Conservation (phyloP, 2,797 vertebrate genomes). For the Hippoglossus hippoglossus region DNA sequence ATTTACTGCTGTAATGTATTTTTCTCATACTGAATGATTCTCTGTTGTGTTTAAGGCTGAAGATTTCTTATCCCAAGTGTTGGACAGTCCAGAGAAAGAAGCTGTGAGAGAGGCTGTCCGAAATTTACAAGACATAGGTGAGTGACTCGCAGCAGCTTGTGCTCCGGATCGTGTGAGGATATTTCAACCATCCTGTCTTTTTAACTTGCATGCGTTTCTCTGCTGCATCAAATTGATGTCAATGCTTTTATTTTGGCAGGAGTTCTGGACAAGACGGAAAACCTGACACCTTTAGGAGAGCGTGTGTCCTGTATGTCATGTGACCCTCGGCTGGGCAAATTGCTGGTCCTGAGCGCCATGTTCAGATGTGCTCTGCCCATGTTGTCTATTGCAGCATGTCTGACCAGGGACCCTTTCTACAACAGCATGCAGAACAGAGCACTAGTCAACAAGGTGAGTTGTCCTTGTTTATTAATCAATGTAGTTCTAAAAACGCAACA, state of each 20-base stretch:
- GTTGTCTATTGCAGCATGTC: conserved; percentile 91
- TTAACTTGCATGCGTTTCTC: neutral
- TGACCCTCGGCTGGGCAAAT: conserved; percentile 94
- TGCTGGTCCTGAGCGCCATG: conserved; percentile 90
- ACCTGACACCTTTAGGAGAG: conserved; percentile 91
- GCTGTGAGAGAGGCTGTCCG: conserved; percentile 90
- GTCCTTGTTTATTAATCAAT: neutral
- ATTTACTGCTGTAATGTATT: neutral
- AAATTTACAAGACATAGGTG: conserved; percentile 92
- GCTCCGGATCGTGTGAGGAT: neutral
- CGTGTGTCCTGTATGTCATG: conserved; percentile 92
- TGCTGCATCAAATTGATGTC: neutral
- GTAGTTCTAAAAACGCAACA: neutral
- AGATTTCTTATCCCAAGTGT: conserved; percentile 94
- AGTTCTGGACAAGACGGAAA: conserved; percentile 90
- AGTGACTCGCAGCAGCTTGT: conserved; percentile 9
- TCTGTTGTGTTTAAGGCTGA: conserved; percentile 84
- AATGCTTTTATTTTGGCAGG: conserved; percentile 74
- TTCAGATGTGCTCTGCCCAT: conserved; percentile 93
- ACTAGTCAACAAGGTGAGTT: conserved; percentile 87
- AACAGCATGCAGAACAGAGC: conserved; percentile 94
- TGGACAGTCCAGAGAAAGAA: conserved; percentile 91
- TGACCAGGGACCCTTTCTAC: conserved; percentile 94
- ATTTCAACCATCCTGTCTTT: neutral
- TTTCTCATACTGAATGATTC: neutral